A percentile compares a stretch with the other conserved stretches of the same genome.
phyloP scores from a whole-genome alignment of 2,888 invertebrate genomes.

The Tipula vernalis region DNA sequence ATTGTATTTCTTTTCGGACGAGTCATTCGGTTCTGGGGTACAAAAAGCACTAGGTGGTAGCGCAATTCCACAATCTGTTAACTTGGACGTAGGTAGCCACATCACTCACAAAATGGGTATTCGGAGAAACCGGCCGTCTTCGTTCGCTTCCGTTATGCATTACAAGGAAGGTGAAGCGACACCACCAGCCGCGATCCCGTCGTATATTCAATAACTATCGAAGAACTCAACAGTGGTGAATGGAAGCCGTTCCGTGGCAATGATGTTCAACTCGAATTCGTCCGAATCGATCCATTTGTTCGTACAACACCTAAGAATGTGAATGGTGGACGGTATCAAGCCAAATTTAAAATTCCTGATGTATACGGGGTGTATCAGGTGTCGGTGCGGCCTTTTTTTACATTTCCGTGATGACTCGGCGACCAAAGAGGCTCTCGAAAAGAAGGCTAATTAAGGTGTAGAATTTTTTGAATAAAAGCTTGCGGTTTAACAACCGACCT shows the following conservation, averaged over 20 bases:
- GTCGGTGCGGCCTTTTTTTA: constrained; percentile 90
- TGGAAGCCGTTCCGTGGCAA: constrained; percentile 88
- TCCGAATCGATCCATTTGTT: constrained; percentile 97
- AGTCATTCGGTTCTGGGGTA: constrained; percentile 74
- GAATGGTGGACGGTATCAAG: constrained; percentile 68
- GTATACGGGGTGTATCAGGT: constrained; percentile 99
- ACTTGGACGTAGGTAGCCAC: constrained; percentile 70
- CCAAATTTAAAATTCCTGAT: constrained; percentile 91
- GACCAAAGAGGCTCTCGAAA: constrained; percentile 31
- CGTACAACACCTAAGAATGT: constrained; percentile 63
- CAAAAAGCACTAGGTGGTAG: constrained; percentile 64
- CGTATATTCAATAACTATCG: constrained; percentile 84
- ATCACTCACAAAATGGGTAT: constrained; percentile 84
- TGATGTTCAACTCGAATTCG: constrained; percentile 96
- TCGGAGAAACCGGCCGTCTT: constrained; percentile 90
- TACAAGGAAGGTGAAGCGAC: constrained; percentile 64
- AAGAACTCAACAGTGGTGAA: constrained; percentile 65
- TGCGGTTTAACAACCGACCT: neutral
- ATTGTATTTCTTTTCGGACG: constrained; percentile 93
- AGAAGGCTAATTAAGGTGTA: constrained; percentile 28
- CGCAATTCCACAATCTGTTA: constrained; percentile 63
- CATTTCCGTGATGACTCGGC: constrained; percentile 79
- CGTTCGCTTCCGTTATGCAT: constrained; percentile 78
- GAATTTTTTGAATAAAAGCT: neutral
- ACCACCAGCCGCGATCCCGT: constrained; percentile 88